These are phyloP conservation scores for Hippoglossus stenolepis DNA, from an alignment of 2,113 vertebrate species.

Conservation along the genomic window DNA sequence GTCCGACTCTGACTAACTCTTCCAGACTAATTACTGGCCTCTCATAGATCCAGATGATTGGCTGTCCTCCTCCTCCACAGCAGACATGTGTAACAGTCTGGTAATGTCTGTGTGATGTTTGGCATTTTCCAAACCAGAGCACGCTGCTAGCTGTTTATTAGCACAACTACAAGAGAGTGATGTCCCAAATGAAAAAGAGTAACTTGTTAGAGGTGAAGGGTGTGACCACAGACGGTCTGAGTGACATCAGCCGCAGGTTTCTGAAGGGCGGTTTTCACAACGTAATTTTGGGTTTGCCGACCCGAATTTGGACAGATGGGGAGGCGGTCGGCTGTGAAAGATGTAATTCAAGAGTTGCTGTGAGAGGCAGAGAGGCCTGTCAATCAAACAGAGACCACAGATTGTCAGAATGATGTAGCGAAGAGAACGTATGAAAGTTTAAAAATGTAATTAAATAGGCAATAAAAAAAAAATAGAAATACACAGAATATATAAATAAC, in stretches of 20 bases:
- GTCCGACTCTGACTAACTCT: constrained; percentile 28
- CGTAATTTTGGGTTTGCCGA: constrained; percentile 11
- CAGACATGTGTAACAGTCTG: constrained; percentile 69
- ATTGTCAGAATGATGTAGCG: not conserved
- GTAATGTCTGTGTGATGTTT: constrained; percentile 62
- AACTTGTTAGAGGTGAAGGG: constrained; percentile 52
- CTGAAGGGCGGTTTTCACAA: constrained; percentile 32
- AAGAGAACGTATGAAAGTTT: no score
- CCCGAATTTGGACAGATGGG: constrained; percentile 26
- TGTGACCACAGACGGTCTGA: constrained; percentile 18
- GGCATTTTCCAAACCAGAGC: constrained; percentile 61
- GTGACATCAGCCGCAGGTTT: constrained; percentile 43
- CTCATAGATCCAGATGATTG: constrained; percentile 18
- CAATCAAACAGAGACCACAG: constrained; percentile 21
- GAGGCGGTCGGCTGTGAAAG: constrained; percentile 1
- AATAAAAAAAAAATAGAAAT: not conserved
- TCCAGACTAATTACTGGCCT: constrained; percentile 50
- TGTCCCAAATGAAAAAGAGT: constrained; percentile 55
- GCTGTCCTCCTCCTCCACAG: constrained; percentile 38
- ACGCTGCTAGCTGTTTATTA: constrained; percentile 49
- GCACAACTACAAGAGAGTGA: constrained; percentile 44
- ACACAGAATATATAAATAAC: not conserved
- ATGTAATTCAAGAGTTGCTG: not conserved
- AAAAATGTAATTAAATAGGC: no score
- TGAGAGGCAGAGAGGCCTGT: constrained; percentile 4